phyloP scores from a whole-genome alignment of 2,113 vertebrate species.

The Indicator maculatus region DNA sequence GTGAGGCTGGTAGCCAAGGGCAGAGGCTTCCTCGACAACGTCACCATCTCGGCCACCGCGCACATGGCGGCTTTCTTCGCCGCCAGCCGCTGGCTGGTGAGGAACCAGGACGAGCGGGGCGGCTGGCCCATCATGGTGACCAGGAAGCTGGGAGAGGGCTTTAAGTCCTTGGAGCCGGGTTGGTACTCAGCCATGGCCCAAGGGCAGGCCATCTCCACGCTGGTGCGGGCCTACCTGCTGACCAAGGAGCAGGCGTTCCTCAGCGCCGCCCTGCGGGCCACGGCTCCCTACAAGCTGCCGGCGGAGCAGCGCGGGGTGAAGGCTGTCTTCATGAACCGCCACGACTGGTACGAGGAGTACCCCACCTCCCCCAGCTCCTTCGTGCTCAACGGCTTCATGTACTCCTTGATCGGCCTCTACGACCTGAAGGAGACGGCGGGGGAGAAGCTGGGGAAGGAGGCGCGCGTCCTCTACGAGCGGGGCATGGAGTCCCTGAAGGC shows the following conservation, averaged over 20 bases:
- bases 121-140: conserved; percentile 99
- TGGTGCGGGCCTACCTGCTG: conserved; percentile 92
- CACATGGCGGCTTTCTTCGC: conserved; percentile 96
- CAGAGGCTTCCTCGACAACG: conserved; percentile 88
- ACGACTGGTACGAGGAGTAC: conserved; percentile 99
- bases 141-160: conserved; percentile 94
- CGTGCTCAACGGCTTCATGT: conserved; percentile 98
- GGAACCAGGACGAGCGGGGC: conserved; percentile 93
- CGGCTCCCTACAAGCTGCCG: conserved; percentile 87
- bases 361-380: conserved; percentile 95
- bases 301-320: conserved; percentile 93
- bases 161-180: conserved; percentile 91
- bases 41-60: conserved; percentile 91
- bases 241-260: conserved; percentile 90
- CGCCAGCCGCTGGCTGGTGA: conserved; percentile 92
- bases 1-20: conserved; percentile 84
- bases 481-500: conserved; percentile 96
- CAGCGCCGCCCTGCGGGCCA: conserved; percentile 86
- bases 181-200: conserved; percentile 99
- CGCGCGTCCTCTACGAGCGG: conserved; percentile 83
- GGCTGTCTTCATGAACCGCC: conserved; percentile 92
- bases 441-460: conserved; percentile 86
- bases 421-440: conserved; percentile 93
- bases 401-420: conserved; percentile 92
- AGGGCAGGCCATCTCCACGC: conserved; percentile 95